These are phyloP conservation scores for Hylomyscus alleni DNA, from an alignment of 2,797 vertebrate genomes.

Conservation along the genomic window DNA sequence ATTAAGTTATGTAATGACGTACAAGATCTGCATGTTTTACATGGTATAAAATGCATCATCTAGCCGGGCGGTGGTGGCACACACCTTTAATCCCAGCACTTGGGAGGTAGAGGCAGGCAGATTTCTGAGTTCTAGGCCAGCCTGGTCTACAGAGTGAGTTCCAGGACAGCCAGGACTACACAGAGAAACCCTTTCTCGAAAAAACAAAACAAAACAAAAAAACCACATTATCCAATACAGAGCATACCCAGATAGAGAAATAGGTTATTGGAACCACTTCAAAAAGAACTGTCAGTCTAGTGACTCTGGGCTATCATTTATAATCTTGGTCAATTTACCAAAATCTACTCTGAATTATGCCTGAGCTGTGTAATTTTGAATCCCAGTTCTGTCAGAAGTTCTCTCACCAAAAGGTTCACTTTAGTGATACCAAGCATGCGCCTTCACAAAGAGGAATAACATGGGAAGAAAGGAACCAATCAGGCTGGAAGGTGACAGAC, in stretches of 20 bases:
- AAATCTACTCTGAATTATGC: neutral
- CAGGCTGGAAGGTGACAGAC: neutral
- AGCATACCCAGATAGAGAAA: neutral
- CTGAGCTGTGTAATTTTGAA: neutral
- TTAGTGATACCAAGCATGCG: neutral
- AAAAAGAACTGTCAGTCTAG: neutral
- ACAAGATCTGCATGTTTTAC: neutral
- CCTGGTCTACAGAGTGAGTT: too few relatives aligned
- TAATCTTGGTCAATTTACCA: neutral
- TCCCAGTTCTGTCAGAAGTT: neutral
- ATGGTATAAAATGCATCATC: neutral
- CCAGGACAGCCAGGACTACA: too few relatives aligned
- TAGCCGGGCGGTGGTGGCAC: too few relatives aligned
- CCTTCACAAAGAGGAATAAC: neutral
- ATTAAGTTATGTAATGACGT: slow-evolving; percentile 1
- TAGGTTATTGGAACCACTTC: neutral
- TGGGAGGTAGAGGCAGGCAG: too few relatives aligned
- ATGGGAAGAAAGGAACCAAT: neutral
- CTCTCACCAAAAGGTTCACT: neutral
- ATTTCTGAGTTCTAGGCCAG: too few relatives aligned
- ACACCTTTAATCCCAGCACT: too few relatives aligned
- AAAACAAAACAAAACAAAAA: too few relatives aligned
- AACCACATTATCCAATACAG: neutral
- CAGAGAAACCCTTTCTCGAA: too few relatives aligned
- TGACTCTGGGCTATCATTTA: neutral